Evolutionary conservation across 2,888 invertebrate species (phyloP).

Genomic region (Lymantria monacha): DNA sequence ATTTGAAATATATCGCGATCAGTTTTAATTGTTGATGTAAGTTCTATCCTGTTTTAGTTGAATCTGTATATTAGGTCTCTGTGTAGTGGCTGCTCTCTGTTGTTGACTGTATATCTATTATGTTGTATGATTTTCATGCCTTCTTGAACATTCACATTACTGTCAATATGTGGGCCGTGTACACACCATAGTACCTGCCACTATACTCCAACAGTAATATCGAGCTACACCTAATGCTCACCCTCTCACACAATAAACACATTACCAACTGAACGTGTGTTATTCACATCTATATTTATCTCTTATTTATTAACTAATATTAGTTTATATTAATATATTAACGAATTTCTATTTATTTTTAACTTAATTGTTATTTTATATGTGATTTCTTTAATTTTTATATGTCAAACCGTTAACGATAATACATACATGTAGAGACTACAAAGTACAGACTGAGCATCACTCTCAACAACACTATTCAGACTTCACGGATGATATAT

Average conservation of each 20-base stretch:
- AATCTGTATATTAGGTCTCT: conserved; percentile 74
- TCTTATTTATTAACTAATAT: conserved; percentile 25
- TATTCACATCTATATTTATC: conserved; percentile 18
- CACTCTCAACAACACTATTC: conserved; percentile 63
- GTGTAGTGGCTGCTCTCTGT: conserved; percentile 83
- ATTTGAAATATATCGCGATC: conserved; percentile 42
- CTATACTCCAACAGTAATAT: conserved; percentile 77
- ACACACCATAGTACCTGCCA: conserved; percentile 77
- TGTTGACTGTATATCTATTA: conserved; percentile 80
- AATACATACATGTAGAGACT: conserved; percentile 48
- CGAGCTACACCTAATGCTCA: conserved; percentile 76
- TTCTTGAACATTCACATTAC: conserved; percentile 81
- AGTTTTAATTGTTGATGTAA: conserved; percentile 60
- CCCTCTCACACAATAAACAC: conserved; percentile 79
- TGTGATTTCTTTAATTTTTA: conserved; percentile 20
- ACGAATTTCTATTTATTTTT: conserved; percentile 16
- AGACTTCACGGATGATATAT: conserved; percentile 51
- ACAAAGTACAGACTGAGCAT: conserved; percentile 61
- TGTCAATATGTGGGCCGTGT: conserved; percentile 73
- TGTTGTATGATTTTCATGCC: conserved; percentile 81
- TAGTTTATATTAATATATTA: conserved; percentile 15
- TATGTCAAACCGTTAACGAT: conserved; percentile 34
- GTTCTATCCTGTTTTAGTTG: conserved; percentile 74
- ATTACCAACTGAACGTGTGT: conserved; percentile 44
- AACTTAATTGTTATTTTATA: conserved; percentile 18